These are phyloP conservation scores for Apostichopus californicus DNA, from an alignment of 35 echinoderm and acorn worm species.

Conservation along the genomic window DNA sequence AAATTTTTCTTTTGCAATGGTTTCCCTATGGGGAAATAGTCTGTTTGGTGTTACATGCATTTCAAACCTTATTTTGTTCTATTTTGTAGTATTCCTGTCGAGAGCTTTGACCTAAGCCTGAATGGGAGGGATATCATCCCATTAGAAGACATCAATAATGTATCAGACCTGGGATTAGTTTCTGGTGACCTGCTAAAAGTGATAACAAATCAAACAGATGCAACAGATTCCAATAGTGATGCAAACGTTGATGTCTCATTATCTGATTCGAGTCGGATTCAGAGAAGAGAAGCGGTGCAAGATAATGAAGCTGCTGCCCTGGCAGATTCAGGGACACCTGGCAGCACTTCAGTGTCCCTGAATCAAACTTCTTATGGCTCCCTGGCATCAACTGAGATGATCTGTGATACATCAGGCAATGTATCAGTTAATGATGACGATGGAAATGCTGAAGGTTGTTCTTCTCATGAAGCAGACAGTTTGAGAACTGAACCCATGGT, in stretches of 20 bases:
- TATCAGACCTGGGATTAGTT: conserved; percentile 69
- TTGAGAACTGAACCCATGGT: conserved; percentile 52
- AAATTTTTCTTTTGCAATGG: no score
- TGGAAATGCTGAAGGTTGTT: background rate
- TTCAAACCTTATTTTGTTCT: background rate
- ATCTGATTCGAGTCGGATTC: no score
- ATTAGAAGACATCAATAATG: conserved; percentile 10
- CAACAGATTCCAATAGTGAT: no score
- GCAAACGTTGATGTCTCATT: background rate
- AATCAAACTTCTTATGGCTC: no score
- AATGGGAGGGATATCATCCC: conserved; percentile 79
- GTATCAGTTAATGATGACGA: background rate
- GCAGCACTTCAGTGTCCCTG: background rate
- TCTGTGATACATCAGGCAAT: no score
- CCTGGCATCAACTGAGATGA: no score
- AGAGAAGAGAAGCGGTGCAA: no score
- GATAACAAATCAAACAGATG: conserved; percentile 14
- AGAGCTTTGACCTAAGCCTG: conserved; percentile 75
- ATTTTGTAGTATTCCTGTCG: conserved; percentile 52
- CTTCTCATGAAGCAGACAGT: background rate
- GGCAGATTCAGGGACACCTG: background rate
- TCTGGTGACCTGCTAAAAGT: conserved; percentile 83
- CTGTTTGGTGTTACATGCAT: background rate
- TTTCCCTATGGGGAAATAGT: no score
- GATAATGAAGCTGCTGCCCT: background rate